Evolutionary conservation across 2,113 vertebrate species (phyloP).

Genomic region (Canis aureus): DNA sequence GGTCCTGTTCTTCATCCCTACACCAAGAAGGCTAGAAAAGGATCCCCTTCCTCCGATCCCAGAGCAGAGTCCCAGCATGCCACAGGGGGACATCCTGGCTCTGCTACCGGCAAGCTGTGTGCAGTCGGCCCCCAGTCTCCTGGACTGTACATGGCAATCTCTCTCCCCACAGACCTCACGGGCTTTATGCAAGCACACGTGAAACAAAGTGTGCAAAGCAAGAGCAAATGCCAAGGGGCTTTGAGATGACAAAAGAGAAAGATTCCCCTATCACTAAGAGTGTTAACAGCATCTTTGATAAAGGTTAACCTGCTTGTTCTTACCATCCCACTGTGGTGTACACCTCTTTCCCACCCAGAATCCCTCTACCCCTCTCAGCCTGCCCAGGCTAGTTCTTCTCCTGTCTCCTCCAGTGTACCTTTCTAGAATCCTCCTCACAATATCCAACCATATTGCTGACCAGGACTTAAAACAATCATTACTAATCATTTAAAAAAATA

Average conservation of each 20-base stretch:
- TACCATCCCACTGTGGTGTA: no score
- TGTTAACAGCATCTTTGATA: background rate
- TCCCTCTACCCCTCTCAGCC: background rate
- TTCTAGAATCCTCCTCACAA: conserved; percentile 40
- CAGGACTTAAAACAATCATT: background rate
- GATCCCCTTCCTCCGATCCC: background rate
- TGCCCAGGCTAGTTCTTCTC: background rate
- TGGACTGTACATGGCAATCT: background rate
- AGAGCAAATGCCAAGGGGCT: background rate
- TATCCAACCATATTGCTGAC: background rate
- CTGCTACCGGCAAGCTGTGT: background rate
- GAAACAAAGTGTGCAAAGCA: background rate
- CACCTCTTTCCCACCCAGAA: background rate
- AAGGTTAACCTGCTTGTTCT: background rate
- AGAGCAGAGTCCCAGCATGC: background rate
- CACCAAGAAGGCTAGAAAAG: background rate
- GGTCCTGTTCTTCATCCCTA: background rate
- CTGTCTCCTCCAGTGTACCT: background rate
- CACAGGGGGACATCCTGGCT: background rate
- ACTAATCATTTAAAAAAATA: background rate
- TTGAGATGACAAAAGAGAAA: background rate
- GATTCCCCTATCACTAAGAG: background rate
- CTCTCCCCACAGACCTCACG: background rate
- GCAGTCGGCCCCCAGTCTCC: background rate
- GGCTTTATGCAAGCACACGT: background rate